phyloP scores from a whole-genome alignment of 1,140 invertebrate species.

The Drosophila chauvacae region DNA sequence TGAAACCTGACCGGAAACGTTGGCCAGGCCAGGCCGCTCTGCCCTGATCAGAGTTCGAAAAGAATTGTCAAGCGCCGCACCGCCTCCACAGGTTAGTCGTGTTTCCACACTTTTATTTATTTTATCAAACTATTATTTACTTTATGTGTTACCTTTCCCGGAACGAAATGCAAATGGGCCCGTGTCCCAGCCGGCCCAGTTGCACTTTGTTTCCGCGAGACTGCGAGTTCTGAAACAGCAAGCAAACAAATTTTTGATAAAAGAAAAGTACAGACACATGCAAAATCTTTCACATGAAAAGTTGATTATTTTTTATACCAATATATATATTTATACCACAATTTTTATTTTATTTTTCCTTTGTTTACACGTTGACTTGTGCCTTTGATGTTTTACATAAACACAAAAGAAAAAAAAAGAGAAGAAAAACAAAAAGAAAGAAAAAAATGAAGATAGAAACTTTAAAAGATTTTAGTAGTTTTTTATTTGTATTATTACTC shows the following conservation, averaged over 20 bases:
- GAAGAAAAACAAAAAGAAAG: slow-evolving; percentile 30
- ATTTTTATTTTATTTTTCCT: slow-evolving; percentile 76
- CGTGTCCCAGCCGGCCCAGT: not conserved
- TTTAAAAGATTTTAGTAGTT: slow-evolving; percentile 53
- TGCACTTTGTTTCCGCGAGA: slow-evolving; percentile 34
- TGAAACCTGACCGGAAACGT: slow-evolving; percentile 70
- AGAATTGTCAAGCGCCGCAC: slow-evolving; percentile 66
- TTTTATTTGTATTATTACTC: slow-evolving; percentile 78
- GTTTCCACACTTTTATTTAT: slow-evolving; percentile 77
- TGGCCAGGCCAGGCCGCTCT: slow-evolving; percentile 73
- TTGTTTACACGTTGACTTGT: slow-evolving; percentile 84
- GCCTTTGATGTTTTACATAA: slow-evolving; percentile 81
- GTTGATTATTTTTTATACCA: slow-evolving; percentile 54
- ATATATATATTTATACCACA: slow-evolving; percentile 44
- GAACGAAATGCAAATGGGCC: slow-evolving; percentile 35
- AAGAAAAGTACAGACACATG: slow-evolving; percentile 70
- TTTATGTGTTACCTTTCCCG: slow-evolving; percentile 50
- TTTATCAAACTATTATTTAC: slow-evolving; percentile 62
- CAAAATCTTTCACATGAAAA: slow-evolving; percentile 57
- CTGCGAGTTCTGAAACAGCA: slow-evolving; percentile 57
- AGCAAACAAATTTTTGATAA: slow-evolving; percentile 44
- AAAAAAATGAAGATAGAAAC: slow-evolving; percentile 23
- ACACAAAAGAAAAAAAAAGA: slow-evolving; percentile 36
- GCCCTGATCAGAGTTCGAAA: slow-evolving; percentile 73
- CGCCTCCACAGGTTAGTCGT: slow-evolving; percentile 81